phyloP scores from a whole-genome alignment of 1,140 invertebrate genomes.

The Panagrolaimus sp. region DNA sequence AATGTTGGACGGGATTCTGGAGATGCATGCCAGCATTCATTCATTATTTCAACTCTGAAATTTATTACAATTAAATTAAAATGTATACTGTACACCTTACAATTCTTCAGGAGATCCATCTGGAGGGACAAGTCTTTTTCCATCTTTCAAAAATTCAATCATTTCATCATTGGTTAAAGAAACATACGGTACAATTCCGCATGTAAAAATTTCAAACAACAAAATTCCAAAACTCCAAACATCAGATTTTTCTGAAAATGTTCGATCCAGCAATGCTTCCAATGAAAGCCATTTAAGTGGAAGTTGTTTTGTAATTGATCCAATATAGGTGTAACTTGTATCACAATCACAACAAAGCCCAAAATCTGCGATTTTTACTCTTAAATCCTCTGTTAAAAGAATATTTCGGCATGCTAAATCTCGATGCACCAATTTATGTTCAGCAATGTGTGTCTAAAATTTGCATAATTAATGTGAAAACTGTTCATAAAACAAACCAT shows the following conservation, averaged over 20 bases:
- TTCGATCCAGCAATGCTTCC: background rate
- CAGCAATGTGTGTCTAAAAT: background rate
- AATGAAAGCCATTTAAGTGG: background rate
- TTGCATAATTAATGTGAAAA: background rate
- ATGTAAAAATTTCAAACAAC: background rate
- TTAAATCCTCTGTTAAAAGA: background rate
- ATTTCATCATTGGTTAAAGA: conserved; percentile 9
- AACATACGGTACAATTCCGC: conserved; percentile 9
- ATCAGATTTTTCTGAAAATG: background rate
- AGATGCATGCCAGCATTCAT: background rate
- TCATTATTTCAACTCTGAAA: conserved; percentile 5
- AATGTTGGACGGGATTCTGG: background rate
- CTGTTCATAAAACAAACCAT: background rate
- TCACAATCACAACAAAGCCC: conserved; percentile 10
- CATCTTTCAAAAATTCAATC: background rate
- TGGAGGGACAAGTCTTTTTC: background rate
- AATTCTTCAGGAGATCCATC: background rate
- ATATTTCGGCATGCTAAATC: background rate
- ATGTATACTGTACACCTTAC: background rate
- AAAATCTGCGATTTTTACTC: conserved; percentile 5
- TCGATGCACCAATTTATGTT: background rate
- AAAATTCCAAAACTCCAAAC: background rate
- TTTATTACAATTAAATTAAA: background rate
- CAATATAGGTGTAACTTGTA: background rate
- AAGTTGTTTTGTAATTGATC: conserved; percentile 6